Conservation (phyloP, 2,888 invertebrate genomes). For the Acronicta aceris region DNA sequence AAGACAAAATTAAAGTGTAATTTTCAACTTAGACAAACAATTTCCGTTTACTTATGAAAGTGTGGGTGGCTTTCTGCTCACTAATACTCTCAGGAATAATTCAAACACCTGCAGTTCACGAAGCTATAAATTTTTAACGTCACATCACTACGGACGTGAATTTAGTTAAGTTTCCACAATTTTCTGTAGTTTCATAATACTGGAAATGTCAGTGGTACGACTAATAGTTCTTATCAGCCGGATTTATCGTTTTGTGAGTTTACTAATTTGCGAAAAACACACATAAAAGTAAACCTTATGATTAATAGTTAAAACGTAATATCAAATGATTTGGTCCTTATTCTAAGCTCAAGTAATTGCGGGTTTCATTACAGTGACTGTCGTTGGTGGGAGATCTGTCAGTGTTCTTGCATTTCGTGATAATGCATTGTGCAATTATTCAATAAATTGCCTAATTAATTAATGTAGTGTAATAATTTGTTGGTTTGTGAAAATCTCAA, state of each 20-base stretch:
- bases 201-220: slow-evolving; percentile 62
- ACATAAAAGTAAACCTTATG: slow-evolving; percentile 47
- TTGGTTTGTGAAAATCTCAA: not conserved
- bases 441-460: slow-evolving; percentile 5
- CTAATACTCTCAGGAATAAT: slow-evolving; percentile 52
- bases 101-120: slow-evolving; percentile 53
- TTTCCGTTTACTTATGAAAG: slow-evolving; percentile 43
- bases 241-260: slow-evolving; percentile 67
- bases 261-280: slow-evolving; percentile 49
- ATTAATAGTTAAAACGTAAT: slow-evolving; percentile 28
- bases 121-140: slow-evolving; percentile 56
- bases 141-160: slow-evolving; percentile 47
- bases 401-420: slow-evolving; percentile 60
- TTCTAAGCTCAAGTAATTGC: slow-evolving; percentile 63
- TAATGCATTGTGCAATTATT: slow-evolving; percentile 54
- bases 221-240: slow-evolving; percentile 68
- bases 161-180: slow-evolving; percentile 41
- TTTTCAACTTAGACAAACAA: slow-evolving; percentile 46
- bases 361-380: slow-evolving; percentile 67
- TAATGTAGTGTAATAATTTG: not conserved
- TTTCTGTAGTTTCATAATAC: slow-evolving; percentile 64
- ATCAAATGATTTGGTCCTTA: slow-evolving; percentile 13
- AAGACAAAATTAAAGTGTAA: slow-evolving; percentile 37
- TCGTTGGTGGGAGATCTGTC: slow-evolving; percentile 66
- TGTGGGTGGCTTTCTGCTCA: slow-evolving; percentile 45